Base-by-base conservation (phyloP, 2,888 invertebrate genomes). In the Andrena camellia region DNA sequence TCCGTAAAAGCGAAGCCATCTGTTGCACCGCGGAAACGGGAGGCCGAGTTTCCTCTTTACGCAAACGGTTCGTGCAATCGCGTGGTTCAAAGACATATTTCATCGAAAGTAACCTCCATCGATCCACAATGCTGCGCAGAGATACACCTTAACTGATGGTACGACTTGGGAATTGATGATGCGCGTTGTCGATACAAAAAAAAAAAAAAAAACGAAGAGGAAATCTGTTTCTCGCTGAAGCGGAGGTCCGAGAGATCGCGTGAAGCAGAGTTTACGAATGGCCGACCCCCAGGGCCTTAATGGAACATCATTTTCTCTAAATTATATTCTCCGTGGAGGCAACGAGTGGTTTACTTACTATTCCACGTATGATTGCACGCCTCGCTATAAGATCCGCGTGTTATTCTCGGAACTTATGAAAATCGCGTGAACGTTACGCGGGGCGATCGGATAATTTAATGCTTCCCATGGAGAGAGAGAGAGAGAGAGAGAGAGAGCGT, bases 1-100 rank as follows among this genome's bases (percentile, higher is more conserved):
- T 48, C 79, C 79, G 87, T 88, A 83, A 86, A 88, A 84, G 77
- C 76, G 64, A 59, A 85, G 80, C 88, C 88, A 88, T 88, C 85
- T 88, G 88, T 85, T 80, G 86, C 80, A 31, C 42, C 57, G 63
- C 33, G 59, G 54, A 70, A 63, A 59, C 70, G 48, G 31, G 17
- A 17, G 31, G 57, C 26, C 48, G 64, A 64, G 26, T 42, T 57
- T 80, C 86, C 84, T 10, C 69, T 69, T 68, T 63, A 7, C 42
- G 2, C 54, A 29, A 35, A 10, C 26, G 31, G 10, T 26, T 52
- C 63, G 57, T 23, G 29, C 13, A 8, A 7, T 13, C 23, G 23
- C 8, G 23, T 42, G 33, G 33, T 10, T 71, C 54, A 29, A 80
- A 67, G 54, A 78, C 70, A 70, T 54, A 29, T 26, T 71, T 66